Base-by-base conservation (phyloP, 2,888 invertebrate genomes). In the Mechanitis mazaeus region DNA sequence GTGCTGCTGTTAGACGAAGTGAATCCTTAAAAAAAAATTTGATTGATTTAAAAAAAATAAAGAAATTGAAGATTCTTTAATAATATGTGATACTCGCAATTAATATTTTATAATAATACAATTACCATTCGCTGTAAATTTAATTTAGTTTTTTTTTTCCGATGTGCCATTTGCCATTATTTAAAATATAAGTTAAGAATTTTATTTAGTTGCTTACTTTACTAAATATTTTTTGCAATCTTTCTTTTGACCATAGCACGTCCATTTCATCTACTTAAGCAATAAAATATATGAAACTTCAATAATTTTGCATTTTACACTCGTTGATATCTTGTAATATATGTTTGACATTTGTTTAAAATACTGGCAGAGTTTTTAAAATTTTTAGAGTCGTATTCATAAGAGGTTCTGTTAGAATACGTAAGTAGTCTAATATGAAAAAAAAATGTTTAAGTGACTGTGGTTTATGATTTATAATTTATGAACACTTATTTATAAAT, bases 201-300 rank as follows among this genome's bases (percentile, higher is more conserved):
- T 50, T 59, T 56, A 50, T 53, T 45, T 20, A 59, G 20, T 54
- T 53, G 55, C 69, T 72, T 66, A 75, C 75, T 62, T 75, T 74
- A 64, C 73, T 75, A 35, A 74, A 72, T 64, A 74, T 72, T 69
- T 75, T 75, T 60, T 69, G 68, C 56, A 75, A 70, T 71, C 73
- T 80, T 38, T 73, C 74, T 64, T 77, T 74, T 31, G 75, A 71
- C 72, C 78, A 78, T 33, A 79, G 62, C 57, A 78, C 68, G 61
- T 79, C 76, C 79, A 79, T 80, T 63, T 69, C 71, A 42, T 59
- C 60, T 35, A 58, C 55, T 63, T 50, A 58, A 31, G 54, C 31
- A 55, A 38, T 31, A 2, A 64, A 59, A 64, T 63, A 31, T 50
- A 47, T 60, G 58, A 56, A 64, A 68, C 66, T 65, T 60, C 58